Evolutionary conservation across 1,140 invertebrate genomes (phyloP).

Genomic region (Pogonomyrmex californicus): DNA sequence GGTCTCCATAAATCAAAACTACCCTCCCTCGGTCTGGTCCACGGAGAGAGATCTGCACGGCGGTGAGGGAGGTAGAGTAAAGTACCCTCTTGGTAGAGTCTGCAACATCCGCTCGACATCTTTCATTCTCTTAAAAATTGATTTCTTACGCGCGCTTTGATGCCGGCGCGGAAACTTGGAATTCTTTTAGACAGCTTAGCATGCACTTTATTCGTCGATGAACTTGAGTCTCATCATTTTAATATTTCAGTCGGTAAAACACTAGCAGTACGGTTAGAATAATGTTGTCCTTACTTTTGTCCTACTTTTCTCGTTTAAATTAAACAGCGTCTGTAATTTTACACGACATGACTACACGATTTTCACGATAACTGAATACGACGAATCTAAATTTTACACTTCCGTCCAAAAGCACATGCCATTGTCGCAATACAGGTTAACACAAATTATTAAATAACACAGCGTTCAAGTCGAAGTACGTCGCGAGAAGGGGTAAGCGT

Average conservation of each 20-base stretch:
- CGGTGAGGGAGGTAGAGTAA: neutral
- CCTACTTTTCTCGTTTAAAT: neutral
- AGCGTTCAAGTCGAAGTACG: conserved; percentile 26
- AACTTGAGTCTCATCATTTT: neutral
- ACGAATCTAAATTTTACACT: neutral
- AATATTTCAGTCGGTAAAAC: conserved; percentile 1
- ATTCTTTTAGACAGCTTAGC: conserved; percentile 29
- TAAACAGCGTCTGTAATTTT: neutral
- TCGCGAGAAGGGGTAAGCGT: conserved; percentile 43
- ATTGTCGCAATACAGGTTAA: conserved; percentile 17
- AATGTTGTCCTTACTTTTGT: neutral
- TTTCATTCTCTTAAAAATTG: conserved; percentile 75
- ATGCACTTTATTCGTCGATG: conserved; percentile 42
- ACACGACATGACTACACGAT: neutral
- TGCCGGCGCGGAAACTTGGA: conserved; percentile 46
- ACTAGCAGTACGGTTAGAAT: neutral
- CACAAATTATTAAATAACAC: conserved; percentile 68
- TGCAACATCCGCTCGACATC: conserved; percentile 77
- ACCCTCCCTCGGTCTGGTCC: conserved; percentile 75
- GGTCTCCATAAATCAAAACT: conserved; percentile 86
- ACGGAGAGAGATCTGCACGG: conserved; percentile 33
- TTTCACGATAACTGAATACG: neutral
- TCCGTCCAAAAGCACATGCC: neutral
- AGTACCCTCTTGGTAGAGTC: conserved; percentile 27
- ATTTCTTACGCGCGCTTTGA: conserved; percentile 72